Evolutionary conservation across 2,797 vertebrate genomes (phyloP).

Genomic region (Hypotaenidia philippensis): DNA sequence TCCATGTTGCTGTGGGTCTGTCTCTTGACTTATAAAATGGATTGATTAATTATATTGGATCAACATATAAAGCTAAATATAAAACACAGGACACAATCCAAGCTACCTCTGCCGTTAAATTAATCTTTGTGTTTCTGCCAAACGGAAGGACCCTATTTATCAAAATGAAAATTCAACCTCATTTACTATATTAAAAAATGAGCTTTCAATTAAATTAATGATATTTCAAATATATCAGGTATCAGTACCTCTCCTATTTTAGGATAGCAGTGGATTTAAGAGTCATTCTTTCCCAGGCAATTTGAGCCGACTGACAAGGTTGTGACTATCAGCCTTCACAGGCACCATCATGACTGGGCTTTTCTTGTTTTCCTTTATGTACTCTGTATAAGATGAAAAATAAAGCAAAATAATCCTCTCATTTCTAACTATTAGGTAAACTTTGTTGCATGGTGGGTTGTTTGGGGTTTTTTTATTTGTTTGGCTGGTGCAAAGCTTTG

Average conservation of each 20-base stretch:
- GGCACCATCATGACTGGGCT: neutral
- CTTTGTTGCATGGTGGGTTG: fast-evolving
- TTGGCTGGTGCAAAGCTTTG: neutral
- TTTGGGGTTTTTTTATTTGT: neutral
- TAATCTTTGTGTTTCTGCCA: slow-evolving; percentile 1
- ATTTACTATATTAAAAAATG: slow-evolving; percentile 12
- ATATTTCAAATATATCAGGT: neutral
- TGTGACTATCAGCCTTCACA: neutral
- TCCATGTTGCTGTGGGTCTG: neutral
- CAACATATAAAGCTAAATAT: neutral
- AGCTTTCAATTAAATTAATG: neutral
- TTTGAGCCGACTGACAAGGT: neutral
- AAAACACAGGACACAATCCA: neutral
- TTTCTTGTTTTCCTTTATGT: neutral
- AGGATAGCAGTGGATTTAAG: neutral
- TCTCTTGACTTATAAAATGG: neutral
- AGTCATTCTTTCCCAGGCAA: neutral
- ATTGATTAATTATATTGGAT: neutral
- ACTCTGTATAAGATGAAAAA: neutral
- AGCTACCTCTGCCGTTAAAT: neutral
- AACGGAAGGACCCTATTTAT: slow-evolving; percentile 11
- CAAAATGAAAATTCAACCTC: neutral
- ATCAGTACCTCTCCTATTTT: neutral
- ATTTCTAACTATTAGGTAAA: neutral
- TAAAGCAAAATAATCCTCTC: neutral